A percentile compares a stretch with the other conserved stretches of the same genome.
Evolutionary conservation across 2,113 vertebrate genomes (phyloP).

Genomic region (Lophius piscatorius): DNA sequence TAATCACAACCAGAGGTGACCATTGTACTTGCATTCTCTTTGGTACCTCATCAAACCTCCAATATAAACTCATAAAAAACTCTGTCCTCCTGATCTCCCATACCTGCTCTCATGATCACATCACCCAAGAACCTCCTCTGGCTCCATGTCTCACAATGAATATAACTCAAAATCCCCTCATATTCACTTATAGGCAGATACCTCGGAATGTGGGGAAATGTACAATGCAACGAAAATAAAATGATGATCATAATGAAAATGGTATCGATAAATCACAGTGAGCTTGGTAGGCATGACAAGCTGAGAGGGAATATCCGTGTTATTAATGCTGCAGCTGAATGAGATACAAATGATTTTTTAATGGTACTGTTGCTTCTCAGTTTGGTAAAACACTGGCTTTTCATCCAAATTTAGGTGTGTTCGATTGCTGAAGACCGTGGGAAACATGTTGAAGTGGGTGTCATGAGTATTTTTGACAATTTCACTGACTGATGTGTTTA

Average conservation of each 20-base stretch:
- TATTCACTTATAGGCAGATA: slow-evolving; percentile 1
- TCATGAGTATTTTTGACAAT: slow-evolving; percentile 44
- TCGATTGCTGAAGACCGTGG: too few relatives aligned
- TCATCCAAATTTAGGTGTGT: not conserved
- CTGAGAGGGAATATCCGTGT: slow-evolving; percentile 34
- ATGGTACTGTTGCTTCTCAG: slow-evolving; percentile 33
- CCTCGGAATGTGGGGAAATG: slow-evolving; percentile 1
- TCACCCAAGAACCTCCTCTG: too few relatives aligned
- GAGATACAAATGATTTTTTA: slow-evolving; percentile 50
- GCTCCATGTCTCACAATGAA: too few relatives aligned
- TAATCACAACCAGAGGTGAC: too few relatives aligned
- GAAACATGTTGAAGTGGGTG: slow-evolving; percentile 21
- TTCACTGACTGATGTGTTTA: slow-evolving; percentile 24
- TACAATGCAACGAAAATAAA: slow-evolving; percentile 16
- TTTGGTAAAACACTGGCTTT: slow-evolving; percentile 33
- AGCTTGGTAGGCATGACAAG: slow-evolving; percentile 8
- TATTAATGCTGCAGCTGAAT: slow-evolving; percentile 35
- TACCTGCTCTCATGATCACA: too few relatives aligned
- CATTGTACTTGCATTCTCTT: too few relatives aligned
- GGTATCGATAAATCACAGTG: slow-evolving; percentile 7
- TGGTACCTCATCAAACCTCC: too few relatives aligned
- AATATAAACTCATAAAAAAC: too few relatives aligned
- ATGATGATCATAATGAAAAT: slow-evolving; percentile 22
- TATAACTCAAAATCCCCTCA: too few relatives aligned
- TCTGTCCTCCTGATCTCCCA: too few relatives aligned